Evolutionary conservation across 2,113 vertebrate genomes (phyloP).

Genomic region (Lepisosteus osseus): DNA sequence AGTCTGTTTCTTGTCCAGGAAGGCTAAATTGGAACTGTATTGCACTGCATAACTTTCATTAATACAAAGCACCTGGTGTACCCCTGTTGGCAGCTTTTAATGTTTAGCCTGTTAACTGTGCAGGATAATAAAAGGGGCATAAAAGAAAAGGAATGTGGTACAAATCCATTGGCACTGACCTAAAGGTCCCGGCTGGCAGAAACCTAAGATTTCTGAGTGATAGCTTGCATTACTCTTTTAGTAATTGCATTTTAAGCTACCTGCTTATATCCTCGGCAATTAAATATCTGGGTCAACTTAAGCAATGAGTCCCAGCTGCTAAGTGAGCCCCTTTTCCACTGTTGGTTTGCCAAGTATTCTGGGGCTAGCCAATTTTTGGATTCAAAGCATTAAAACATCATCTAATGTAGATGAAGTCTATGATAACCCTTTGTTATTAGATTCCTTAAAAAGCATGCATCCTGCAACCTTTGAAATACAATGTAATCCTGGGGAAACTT

Average conservation of each 20-base stretch:
- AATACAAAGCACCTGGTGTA: slow-evolving; percentile 22
- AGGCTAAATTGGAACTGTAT: slow-evolving; percentile 8
- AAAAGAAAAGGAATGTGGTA: slow-evolving; percentile 1
- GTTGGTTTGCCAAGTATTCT: slow-evolving; percentile 30
- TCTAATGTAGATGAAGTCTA: neutral
- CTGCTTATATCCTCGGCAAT: slow-evolving; percentile 11
- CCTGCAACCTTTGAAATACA: no score
- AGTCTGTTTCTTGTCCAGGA: slow-evolving; percentile 1
- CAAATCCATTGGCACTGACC: neutral
- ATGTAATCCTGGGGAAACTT: no score
- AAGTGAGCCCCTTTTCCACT: slow-evolving; percentile 8
- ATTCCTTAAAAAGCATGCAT: no score
- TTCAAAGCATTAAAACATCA: neutral
- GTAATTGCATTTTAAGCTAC: slow-evolving; percentile 29
- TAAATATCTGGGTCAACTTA: slow-evolving; percentile 31
- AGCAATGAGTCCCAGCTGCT: slow-evolving; percentile 27
- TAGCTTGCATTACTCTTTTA: slow-evolving; percentile 19
- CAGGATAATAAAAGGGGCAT: neutral
- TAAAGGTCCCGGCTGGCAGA: neutral
- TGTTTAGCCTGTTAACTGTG: neutral
- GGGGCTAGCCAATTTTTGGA: slow-evolving; percentile 19
- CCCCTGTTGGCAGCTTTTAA: neutral
- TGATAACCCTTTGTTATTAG: no score
- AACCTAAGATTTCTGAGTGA: slow-evolving; percentile 6
- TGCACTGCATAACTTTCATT: neutral